Evolutionary conservation across 2,888 invertebrate species (phyloP), one percentile per base, ranked within the genome.

Genomic region (Macrosoma leucophasiata): DNA sequence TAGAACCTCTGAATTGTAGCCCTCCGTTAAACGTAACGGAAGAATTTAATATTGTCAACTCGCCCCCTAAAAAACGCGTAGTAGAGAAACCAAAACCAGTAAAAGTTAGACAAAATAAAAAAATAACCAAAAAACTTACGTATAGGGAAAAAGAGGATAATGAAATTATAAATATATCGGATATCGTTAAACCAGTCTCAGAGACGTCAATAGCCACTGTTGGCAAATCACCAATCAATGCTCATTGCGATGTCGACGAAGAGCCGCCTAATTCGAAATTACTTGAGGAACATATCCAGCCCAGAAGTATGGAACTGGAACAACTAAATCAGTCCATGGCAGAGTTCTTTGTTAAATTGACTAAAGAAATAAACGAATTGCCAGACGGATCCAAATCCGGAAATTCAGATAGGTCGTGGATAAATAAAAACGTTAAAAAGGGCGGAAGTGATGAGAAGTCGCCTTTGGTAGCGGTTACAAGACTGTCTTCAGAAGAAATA

Each of bases 201-300:
- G 66, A 64, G 5, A 56, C 41, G 19, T 68, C 76, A 6, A 69
- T 78, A 35, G 46, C 49, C 2, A 69, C 72, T 2, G 30, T 55
- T n/a, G 73, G 70, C 2, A 48, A 45, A 7, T 55, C 50, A 1
- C 63, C 59, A 7, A 76, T 78, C 11, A 75, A 60, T 12, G 79
- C 58, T 1, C 77, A 77, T 17, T 72, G 71, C 0, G 62, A 66
- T 23, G 45, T 50, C 0, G 51, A 69, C 8, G 75, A 76, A 51
- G 33, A 37, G 0, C 77, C 78, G 0, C 77, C 75, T 0, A 47
- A 50, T 26, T 33, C 54, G 0, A 43, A 52, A n/a, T 32, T 51
- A 2, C 53, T 73, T 3, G 33, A 39, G 2, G 43, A 65, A 48
- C 36, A 33, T 1, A 35, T 68, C 1, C 31, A 50, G 40, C 60